Base-by-base conservation (phyloP, 2,797 vertebrate species). In the Chaetodon trifasciatus region DNA sequence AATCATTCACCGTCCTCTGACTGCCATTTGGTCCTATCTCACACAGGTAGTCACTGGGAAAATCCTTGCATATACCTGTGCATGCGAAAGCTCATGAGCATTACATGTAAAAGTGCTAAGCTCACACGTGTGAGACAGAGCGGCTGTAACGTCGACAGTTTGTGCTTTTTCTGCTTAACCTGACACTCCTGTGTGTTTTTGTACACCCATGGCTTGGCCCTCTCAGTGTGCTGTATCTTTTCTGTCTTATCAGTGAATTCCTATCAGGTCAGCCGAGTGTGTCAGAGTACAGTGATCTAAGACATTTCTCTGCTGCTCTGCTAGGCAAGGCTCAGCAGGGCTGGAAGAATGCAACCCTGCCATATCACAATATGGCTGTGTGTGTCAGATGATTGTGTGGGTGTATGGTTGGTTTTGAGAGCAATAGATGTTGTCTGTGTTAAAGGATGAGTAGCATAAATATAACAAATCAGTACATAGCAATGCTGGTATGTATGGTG, bases 241-340 rank as follows among this genome's bases (percentile, higher is more conserved):
- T 62, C 55, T 67, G 58, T 82, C 81, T 89, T 88, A 91, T 93
- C 91, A 82, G 85, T 74, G 78, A 82, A 93, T 91, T 92, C 90
- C 88, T 87, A 93, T 91, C 91, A 72, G 86, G 87, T 87, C 86
- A 86, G 83, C 78, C 88, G 79, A 90, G 92, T 86, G 87, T 86
- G 86, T 88, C 90, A 89, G 84, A 82, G 77, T 70, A 80, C 80
- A 81, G 63, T 76, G 88, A 93, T 92, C 88, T 89, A 28, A 92
- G 88, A 91, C 76, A 70, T 86, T 86, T 88, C 84, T 82, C 76
- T 83, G 83, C 76, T 83, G 83, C 74, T 72, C 74, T 56, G 87
- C 72, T 76, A 58, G 4, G 39, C 58, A 28, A 81, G 75, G 69
- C 86, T 84, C 84, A 60, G 79, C 67, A 6, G 80, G 84, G 52